Conservation (phyloP, 2,113 vertebrate species). For the Amblyornis subalaris region DNA sequence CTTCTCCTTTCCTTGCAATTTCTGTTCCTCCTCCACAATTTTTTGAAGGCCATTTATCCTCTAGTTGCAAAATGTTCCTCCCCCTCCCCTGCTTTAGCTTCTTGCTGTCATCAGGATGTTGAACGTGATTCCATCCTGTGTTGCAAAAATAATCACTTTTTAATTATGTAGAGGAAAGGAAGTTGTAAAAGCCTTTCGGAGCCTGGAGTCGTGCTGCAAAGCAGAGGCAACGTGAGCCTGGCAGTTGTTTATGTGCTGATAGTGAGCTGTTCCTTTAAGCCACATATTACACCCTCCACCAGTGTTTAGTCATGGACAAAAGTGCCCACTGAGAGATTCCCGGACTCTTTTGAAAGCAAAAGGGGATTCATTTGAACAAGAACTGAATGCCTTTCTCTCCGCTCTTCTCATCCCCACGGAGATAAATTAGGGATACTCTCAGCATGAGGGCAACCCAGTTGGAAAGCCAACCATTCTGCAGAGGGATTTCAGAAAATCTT, state of each 20-base stretch:
- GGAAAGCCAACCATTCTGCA: constrained; percentile 15
- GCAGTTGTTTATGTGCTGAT: not conserved
- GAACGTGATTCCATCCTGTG: not conserved
- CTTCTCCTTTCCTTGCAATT: not conserved
- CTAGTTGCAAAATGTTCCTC: not conserved
- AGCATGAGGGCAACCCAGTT: not conserved
- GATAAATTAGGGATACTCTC: constrained; percentile 34
- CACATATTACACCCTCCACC: not conserved
- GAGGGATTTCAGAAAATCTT: not conserved
- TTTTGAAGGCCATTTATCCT: constrained; percentile 14
- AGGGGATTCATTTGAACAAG: constrained; percentile 12
- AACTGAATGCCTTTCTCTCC: not conserved
- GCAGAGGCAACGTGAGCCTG: not conserved
- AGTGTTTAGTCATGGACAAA: not conserved
- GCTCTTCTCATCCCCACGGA: not conserved
- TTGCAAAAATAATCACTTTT: constrained; percentile 25
- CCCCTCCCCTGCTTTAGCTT: not conserved
- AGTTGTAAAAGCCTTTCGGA: not conserved
- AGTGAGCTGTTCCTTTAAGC: constrained; percentile 31
- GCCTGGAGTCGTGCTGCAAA: not conserved
- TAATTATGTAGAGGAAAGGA: constrained; percentile 9
- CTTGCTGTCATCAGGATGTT: constrained; percentile 1
- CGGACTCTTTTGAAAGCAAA: constrained; percentile 26
- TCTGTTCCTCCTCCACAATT: not conserved
- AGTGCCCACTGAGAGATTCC: constrained; percentile 31